Conservation (phyloP, 1,140 invertebrate species). For the Drosophila busckii region DNA sequence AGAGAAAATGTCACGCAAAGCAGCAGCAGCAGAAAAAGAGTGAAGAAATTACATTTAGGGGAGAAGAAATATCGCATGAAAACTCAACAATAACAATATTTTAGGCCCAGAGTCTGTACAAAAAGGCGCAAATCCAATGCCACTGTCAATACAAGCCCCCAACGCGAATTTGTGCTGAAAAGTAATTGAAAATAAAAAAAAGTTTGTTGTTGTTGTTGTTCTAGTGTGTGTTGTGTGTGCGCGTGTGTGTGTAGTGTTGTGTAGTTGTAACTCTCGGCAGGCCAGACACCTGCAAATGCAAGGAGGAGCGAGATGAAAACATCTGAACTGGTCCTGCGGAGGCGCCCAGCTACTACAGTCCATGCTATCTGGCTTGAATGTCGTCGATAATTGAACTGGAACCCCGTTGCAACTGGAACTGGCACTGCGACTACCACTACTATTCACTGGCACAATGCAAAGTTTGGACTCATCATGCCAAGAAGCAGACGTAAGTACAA, state of each 20-base stretch:
- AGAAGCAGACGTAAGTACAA: constrained; percentile 82
- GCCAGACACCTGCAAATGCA: constrained; percentile 58
- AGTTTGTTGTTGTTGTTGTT: constrained; percentile 30
- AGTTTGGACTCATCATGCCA: constrained; percentile 83
- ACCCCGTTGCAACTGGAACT: constrained; percentile 17
- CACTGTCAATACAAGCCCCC: constrained; percentile 16
- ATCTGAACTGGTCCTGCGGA: constrained; percentile 48
- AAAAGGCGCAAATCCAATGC: constrained; percentile 33
- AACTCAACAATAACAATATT: constrained; percentile 46
- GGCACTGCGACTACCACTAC: constrained; percentile 4
- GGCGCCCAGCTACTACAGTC: constrained; percentile 39
- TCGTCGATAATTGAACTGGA: constrained; percentile 58
- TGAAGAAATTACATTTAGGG: constrained; percentile 62
- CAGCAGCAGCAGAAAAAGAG: constrained; percentile 66
- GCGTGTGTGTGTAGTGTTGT: too few relatives aligned
- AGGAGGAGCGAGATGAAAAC: constrained; percentile 55
- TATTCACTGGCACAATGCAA: constrained; percentile 80
- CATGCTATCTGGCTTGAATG: constrained; percentile 55
- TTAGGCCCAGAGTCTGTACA: constrained; percentile 10
- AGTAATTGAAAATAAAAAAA: constrained; percentile 41
- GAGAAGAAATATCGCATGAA: constrained; percentile 40
- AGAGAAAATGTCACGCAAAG: constrained; percentile 75
- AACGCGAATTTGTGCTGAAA: constrained; percentile 25
- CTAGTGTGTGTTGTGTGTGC: constrained; percentile 16
- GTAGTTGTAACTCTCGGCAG: constrained; percentile 54